Base-by-base conservation (phyloP, 2,797 vertebrate species). In the Amniataba percoides region DNA sequence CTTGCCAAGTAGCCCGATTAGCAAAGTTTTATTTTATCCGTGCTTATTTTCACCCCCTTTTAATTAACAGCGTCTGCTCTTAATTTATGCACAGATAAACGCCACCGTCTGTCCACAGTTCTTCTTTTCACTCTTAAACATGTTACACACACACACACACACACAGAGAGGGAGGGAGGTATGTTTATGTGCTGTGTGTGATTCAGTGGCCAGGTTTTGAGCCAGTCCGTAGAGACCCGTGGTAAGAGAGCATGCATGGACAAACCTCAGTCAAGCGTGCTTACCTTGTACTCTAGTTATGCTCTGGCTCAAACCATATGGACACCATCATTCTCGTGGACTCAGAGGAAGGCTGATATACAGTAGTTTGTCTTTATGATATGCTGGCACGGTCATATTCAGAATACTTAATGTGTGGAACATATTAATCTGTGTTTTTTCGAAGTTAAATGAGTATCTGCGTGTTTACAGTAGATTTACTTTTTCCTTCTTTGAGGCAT, bases 11-110 rank as follows among this genome's bases (percentile, higher is more conserved):
- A 87, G 88, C 82, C 82, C 80, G 66, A 85, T 90, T 88, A 87
- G 75, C 80, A 81, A 88, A 89, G 85, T 93, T 90, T 78, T 60
- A 87, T 84, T 86, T 77, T 74, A 74, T 82, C 65, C 36, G 51
- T 23, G 49, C 66, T 75, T 53, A 27, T 66, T 73, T 45, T 8
- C 13, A 31, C 16, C 71, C 72, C 61, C 31, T 73, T 80, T 77
- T 86, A 89, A 92, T 91, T 88, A 90, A 86, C 71, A 74, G 80
- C 84, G 76, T 87, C 80, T 87, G 90, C 88, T 89, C 71, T 74
- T 89, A 91, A 94, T 94, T 90, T 91, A 92, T 92, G 85, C 88
- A 74, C 77, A 78, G 69, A 88, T 87, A 89, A 92, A 90, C 81
- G 42, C 81, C 61, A 70, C 91, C 87, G 90, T 90, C 88, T 92